phyloP scores from a whole-genome alignment of 2,797 vertebrate species.

The Sciurus vulgaris region DNA sequence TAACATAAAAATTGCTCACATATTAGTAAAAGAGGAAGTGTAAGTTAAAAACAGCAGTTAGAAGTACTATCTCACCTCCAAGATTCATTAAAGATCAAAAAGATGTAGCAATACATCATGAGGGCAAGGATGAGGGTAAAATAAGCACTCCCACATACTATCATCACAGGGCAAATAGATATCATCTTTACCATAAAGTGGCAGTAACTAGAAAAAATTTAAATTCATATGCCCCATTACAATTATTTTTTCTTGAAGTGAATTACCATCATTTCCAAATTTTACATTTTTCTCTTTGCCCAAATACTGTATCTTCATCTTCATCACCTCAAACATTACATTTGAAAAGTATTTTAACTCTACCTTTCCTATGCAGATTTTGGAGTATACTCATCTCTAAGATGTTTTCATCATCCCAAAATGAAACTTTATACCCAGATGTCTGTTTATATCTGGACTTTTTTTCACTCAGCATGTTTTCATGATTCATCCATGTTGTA shows the following conservation, averaged over 20 bases:
- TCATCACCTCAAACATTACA: neutral
- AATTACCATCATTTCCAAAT: constrained; percentile 29
- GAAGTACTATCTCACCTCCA: neutral
- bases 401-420: neutral
- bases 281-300: neutral
- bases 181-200: neutral
- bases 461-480: neutral
- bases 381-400: neutral
- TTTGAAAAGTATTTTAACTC: neutral
- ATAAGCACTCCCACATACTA: neutral
- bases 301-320: neutral
- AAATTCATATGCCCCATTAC: neutral
- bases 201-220: neutral
- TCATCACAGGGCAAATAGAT: neutral
- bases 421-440: neutral
- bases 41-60: neutral
- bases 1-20: neutral
- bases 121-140: neutral
- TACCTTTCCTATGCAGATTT: neutral
- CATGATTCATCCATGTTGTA: neutral
- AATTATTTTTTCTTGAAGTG: neutral
- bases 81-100: constrained; percentile 12
- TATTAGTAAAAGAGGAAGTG: neutral
- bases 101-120: neutral
- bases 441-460: neutral